Evolutionary conservation across 1,140 invertebrate species (phyloP), one percentile per base, ranked within the genome.

Genomic region (Macrostomum lignano): DNA sequence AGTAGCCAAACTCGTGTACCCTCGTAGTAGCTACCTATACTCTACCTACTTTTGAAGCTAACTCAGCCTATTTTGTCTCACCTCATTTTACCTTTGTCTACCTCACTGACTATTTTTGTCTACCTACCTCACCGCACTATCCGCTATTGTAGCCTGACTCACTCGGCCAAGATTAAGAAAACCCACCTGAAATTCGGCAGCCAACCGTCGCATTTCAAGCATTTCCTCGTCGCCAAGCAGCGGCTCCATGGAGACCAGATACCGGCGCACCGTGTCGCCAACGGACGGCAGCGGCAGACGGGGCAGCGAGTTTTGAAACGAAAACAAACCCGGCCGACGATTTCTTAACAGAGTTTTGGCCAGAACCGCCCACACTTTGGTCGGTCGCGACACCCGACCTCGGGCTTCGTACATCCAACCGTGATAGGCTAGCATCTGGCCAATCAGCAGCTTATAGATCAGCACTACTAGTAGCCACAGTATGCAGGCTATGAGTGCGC

Each of bases 401-500:
- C 76, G 60, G 1, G 68, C 63, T 55, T 94, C 82, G 51, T 84
- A 94, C 72, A 96, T 88, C 86, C 86, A 96, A 25, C 65, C 79
- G 65, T 91, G 84, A 62, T 94, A 93, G 51, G 74, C 72, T 11
- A 91, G 69, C 21, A 94, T 60, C 19, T 75, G 41, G 59, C 82
- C 84, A 1, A 94, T 64, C 1, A 67, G 63, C 44, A 86, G 82
- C 32, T 78, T 66, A 17, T 49, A 13, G 10, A 40, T 10, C 48
- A 81, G 66, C 1, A 68, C 55, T 44, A 74, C 71, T 43, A 84
- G 73, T 9, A 49, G 7, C 31, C 31, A 32, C 31, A 28, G 15
- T 28, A 28, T 28, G 3, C 15, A 9, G 14, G 26, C 15, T n/a
- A n/a, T n/a, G n/a, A n/a, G n/a, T n/a, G n/a, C n/a, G n/a, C n/a